phyloP scores from a whole-genome alignment of 2,888 invertebrate genomes.

The Trissoscelio sp. region DNA sequence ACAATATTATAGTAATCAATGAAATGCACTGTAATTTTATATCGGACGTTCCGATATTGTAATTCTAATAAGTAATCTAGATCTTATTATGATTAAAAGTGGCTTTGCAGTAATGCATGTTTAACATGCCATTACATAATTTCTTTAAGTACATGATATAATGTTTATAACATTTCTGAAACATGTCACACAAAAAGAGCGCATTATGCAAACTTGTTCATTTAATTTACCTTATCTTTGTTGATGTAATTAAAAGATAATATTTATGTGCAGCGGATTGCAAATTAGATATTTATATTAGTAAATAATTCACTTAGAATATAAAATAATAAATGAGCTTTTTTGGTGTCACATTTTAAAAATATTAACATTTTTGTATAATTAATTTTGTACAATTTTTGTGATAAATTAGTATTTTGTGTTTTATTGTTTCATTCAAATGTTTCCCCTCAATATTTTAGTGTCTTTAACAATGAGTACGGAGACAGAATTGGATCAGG shows the following conservation, averaged over 20 bases:
- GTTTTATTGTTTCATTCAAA: no score
- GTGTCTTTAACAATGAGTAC: constrained; percentile 74
- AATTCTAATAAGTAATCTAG: constrained; percentile 14
- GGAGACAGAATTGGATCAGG: constrained; percentile 74
- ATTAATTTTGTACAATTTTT: no score
- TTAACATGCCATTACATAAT: constrained; percentile 26
- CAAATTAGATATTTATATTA: not conserved
- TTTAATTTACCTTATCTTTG: constrained; percentile 14
- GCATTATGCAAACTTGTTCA: constrained; percentile 1
- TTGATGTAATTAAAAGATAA: not conserved
- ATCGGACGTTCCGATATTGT: not conserved
- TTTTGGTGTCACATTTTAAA: no score
- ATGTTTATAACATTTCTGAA: not conserved
- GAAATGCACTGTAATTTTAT: constrained; percentile 15
- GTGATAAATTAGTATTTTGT: no score
- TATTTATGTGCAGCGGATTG: not conserved
- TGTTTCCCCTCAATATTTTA: constrained; percentile 57
- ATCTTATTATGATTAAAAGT: constrained; percentile 15
- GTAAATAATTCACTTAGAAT: no score
- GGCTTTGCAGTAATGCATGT: constrained; percentile 24
- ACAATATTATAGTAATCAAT: constrained; percentile 9
- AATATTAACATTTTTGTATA: no score
- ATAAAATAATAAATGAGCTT: no score
- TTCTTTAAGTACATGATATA: not conserved
- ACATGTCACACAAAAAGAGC: constrained; percentile 1